A percentile compares a stretch with the other conserved stretches of the same genome.
Conservation (phyloP, 2,113 vertebrate genomes). For the Engystomops pustulosus region DNA sequence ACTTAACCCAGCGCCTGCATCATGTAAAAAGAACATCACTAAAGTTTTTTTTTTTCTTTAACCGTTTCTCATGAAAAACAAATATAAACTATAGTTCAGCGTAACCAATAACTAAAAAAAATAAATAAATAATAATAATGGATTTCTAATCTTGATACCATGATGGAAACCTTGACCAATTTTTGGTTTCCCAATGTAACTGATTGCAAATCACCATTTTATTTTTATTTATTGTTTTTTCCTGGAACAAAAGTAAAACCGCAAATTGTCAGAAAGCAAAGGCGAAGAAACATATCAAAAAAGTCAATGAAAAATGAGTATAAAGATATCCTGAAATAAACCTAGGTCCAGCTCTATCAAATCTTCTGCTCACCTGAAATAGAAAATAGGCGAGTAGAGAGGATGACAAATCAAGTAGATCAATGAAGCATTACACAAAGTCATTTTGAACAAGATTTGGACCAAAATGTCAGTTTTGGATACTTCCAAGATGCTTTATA, state of each 20-base stretch:
- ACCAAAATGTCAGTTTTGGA: slow-evolving; percentile 38
- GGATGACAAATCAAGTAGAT: slow-evolving; percentile 27
- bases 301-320: neutral
- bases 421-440: slow-evolving; percentile 32
- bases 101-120: no score
- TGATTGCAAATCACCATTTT: neutral
- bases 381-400: slow-evolving; percentile 7
- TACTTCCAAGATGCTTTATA: slow-evolving; percentile 38
- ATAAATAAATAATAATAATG: no score
- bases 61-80: no score
- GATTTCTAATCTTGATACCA: no score
- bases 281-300: neutral
- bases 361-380: neutral
- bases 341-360: neutral
- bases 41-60: no score
- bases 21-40: no score
- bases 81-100: no score
- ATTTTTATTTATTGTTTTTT: neutral
- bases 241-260: neutral
- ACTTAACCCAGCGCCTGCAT: no score
- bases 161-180: no score
- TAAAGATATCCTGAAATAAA: neutral
- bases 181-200: neutral
- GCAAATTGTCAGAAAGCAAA: neutral
- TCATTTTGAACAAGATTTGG: slow-evolving; percentile 40